Percentiles rank a stretch among this genome's conserved stretches.
Conservation (phyloP, 2,113 vertebrate genomes). For the Gnathonemus echidnorhynchus region DNA sequence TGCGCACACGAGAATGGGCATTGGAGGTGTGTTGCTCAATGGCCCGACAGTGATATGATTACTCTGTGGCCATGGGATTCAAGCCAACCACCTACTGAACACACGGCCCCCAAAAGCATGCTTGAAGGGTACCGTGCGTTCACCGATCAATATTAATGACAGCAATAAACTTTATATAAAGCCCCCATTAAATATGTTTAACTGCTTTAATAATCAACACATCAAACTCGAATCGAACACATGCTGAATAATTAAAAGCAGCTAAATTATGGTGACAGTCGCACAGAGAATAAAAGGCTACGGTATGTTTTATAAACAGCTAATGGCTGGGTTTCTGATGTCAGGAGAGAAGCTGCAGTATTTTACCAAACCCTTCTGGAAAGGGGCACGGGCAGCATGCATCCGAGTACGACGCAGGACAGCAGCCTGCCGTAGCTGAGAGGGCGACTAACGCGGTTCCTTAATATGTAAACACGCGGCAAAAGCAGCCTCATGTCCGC, state of each 20-base stretch:
- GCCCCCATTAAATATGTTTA: neutral
- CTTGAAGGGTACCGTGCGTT: neutral
- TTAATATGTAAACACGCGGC: neutral
- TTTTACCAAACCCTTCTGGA: neutral
- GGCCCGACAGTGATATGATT: neutral
- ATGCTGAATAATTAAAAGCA: neutral
- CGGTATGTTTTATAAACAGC: neutral
- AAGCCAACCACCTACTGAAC: neutral
- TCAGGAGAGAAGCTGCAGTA: neutral
- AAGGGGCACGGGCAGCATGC: neutral
- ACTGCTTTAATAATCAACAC: neutral
- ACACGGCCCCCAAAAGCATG: neutral
- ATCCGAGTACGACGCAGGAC: neutral
- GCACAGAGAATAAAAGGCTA: neutral
- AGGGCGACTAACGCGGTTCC: neutral
- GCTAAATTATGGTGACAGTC: neutral
- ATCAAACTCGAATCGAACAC: neutral
- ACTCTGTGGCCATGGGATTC: neutral
- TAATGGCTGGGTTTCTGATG: neutral
- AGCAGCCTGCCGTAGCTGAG: neutral
- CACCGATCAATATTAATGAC: neutral
- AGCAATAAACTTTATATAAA: neutral
- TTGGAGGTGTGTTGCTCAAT: neutral
- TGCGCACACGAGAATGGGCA: constrained; percentile 46
- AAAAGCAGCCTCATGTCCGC: neutral